Conservation (phyloP, 2,888 invertebrate species). For the Trisateles emortualis region DNA sequence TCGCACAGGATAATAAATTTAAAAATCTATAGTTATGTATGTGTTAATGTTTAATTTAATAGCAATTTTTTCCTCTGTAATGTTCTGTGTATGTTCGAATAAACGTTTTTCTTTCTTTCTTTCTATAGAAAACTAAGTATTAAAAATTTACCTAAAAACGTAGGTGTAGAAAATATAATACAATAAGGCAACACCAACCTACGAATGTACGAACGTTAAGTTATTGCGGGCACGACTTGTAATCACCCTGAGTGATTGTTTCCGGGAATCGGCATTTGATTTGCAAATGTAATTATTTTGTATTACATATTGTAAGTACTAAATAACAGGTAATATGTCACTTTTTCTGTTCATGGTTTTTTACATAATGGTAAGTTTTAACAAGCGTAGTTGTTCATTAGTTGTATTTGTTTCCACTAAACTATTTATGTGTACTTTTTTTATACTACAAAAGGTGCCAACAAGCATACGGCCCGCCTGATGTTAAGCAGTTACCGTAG, state of each 20-base stretch:
- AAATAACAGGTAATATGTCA: not conserved
- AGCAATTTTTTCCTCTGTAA: too few species aligned
- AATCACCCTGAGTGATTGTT: slow-evolving; percentile 40
- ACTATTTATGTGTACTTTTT: too few species aligned
- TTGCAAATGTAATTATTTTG: slow-evolving; percentile 46
- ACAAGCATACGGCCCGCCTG: too few species aligned
- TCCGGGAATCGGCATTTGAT: slow-evolving; percentile 40
- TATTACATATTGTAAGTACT: slow-evolving; percentile 6
- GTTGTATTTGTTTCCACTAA: not conserved
- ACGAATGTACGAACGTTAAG: slow-evolving; percentile 12
- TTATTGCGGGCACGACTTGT: slow-evolving; percentile 18
- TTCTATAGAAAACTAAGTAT: too few species aligned
- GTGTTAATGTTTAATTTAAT: too few species aligned
- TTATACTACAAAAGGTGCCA: too few species aligned
- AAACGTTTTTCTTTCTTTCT: too few species aligned
- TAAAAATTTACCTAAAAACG: too few species aligned
- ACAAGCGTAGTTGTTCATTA: slow-evolving; percentile 1
- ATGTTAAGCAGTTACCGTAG: too few species aligned
- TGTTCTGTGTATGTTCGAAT: too few species aligned
- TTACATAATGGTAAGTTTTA: not conserved
- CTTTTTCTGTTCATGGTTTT: not conserved
- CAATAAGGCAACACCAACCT: slow-evolving; percentile 19
- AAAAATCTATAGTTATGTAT: too few species aligned
- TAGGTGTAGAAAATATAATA: not conserved
- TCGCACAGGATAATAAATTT: too few species aligned